These are phyloP conservation scores for Macrosteles quadrilineatus DNA, from an alignment of 1,140 invertebrate genomes.

Conservation along the genomic window DNA sequence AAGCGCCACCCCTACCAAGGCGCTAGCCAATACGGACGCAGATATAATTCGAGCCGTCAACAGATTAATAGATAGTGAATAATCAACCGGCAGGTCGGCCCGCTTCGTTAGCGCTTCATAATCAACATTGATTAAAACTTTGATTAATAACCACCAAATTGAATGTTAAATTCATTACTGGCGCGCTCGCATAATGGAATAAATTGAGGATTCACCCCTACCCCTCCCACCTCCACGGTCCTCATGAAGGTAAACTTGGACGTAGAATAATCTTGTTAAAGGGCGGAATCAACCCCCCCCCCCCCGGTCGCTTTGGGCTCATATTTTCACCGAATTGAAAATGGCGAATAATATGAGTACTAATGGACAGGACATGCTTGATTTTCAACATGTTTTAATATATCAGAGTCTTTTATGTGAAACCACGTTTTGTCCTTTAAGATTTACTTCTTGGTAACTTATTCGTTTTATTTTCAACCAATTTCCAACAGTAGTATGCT, in stretches of 20 bases:
- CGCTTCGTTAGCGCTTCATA: constrained; percentile 33
- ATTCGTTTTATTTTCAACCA: too few species aligned
- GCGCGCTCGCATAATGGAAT: constrained; percentile 32
- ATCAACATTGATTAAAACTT: constrained; percentile 38
- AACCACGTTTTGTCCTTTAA: too few species aligned
- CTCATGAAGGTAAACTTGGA: constrained; percentile 21
- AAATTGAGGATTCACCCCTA: constrained; percentile 33
- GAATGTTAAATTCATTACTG: constrained; percentile 36
- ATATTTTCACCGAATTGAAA: neutral
- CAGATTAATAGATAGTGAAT: constrained; percentile 29
- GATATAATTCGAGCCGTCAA: constrained; percentile 12
- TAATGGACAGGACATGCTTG: too few species aligned
- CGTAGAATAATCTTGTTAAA: constrained; percentile 21
- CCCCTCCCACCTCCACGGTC: neutral
- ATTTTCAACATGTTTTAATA: too few species aligned
- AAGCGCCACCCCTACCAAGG: too few species aligned
- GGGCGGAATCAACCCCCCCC: neutral
- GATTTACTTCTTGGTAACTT: too few species aligned
- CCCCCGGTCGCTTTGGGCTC: neutral
- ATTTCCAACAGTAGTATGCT: too few species aligned
- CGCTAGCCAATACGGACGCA: too few species aligned
- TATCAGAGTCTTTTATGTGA: too few species aligned
- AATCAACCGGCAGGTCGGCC: constrained; percentile 27
- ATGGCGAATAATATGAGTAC: too few species aligned
- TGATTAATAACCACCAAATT: constrained; percentile 36